phyloP scores from a whole-genome alignment of 2,888 invertebrate genomes.

The Leptura quadrifasciata region DNA sequence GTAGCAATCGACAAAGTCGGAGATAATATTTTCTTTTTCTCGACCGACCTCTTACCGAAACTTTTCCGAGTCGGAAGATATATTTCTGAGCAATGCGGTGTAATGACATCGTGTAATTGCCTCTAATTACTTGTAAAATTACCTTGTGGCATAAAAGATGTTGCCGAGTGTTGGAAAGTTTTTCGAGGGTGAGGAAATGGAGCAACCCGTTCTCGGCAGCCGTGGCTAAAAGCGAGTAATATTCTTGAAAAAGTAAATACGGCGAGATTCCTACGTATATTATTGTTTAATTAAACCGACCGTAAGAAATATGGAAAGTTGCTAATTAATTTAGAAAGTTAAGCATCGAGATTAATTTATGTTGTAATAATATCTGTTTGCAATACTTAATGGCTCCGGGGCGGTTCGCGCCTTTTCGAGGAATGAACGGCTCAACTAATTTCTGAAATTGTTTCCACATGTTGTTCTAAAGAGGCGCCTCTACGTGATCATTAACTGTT shows the following conservation, averaged over 20 bases:
- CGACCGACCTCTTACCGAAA: slow-evolving; percentile 61
- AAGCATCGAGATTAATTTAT: slow-evolving; percentile 58
- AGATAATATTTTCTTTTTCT: slow-evolving; percentile 70
- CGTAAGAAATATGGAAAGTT: slow-evolving; percentile 70
- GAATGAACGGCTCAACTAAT: slow-evolving; percentile 59
- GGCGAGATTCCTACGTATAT: slow-evolving; percentile 66
- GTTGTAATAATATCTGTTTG: slow-evolving; percentile 65
- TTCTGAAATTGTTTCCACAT: slow-evolving; percentile 60
- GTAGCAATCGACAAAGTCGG: slow-evolving; percentile 42
- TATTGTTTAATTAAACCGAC: slow-evolving; percentile 72
- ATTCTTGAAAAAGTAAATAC: slow-evolving; percentile 64
- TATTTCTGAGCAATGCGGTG: slow-evolving; percentile 71
- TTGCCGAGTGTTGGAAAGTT: slow-evolving; percentile 68
- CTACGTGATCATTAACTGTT: slow-evolving; percentile 33
- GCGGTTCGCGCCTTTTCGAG: slow-evolving; percentile 50
- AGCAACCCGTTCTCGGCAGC: slow-evolving; percentile 64
- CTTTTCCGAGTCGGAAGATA: slow-evolving; percentile 69
- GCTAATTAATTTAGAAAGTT: slow-evolving; percentile 70
- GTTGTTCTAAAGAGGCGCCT: slow-evolving; percentile 54
- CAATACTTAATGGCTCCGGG: slow-evolving; percentile 62
- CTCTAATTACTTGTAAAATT: slow-evolving; percentile 76
- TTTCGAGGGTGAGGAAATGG: slow-evolving; percentile 71
- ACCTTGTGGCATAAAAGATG: slow-evolving; percentile 75
- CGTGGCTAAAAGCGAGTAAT: slow-evolving; percentile 47
- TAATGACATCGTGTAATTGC: slow-evolving; percentile 75